Base-by-base conservation (phyloP, 2,888 invertebrate genomes). In the Sipha maydis region DNA sequence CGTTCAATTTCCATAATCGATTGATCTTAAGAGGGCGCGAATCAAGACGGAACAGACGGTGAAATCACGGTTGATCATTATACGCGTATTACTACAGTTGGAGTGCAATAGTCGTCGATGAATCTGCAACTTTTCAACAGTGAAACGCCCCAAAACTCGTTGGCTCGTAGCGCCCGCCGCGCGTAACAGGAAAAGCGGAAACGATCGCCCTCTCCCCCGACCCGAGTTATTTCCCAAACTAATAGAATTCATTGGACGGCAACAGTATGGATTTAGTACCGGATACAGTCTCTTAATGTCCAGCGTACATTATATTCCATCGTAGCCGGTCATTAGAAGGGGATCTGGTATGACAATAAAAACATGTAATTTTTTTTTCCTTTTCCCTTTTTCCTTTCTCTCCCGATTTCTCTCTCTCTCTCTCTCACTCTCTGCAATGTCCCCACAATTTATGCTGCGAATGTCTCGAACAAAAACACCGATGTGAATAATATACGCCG, bases 401-500 rank as follows among this genome's bases (percentile, higher is more conserved):
- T 31, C 11, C 8, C 41, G 1, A 3, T 41, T 8, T 41, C 41
- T 41, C 41, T 41, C 41, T 3, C 41, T 41, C 41, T 41, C 41
- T 41, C 41, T 41, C 41, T 41, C 3, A 5, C 41, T 75, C 19
- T 25, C 67, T 21, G 25, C 38, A 38, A 75, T 21, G 75, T 75
- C 75, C 38, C 75, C 75, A 21, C 34, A 38, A 19, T 71, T 71
- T 71, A 41, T 41, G 34, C 71, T 4, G 31, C 19, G 34, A 75
- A 75, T 8, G 28, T 34, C 80, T 25, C 38, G 80, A 67, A 80
- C 38, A n/a, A 41, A 41, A 82, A 82, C 82, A 69, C 41, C 69
- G 41, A 48, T 69, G 67, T 80, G 67, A 69, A 82, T 82, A 82
- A 82, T 82, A 82, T 69, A 82, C 28, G 67, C 69, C n/a, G 28